Percentiles rank a stretch among this genome's conserved stretches.
phyloP scores from a whole-genome alignment of 1,140 invertebrate genomes.

The Solenopsis fugax region DNA sequence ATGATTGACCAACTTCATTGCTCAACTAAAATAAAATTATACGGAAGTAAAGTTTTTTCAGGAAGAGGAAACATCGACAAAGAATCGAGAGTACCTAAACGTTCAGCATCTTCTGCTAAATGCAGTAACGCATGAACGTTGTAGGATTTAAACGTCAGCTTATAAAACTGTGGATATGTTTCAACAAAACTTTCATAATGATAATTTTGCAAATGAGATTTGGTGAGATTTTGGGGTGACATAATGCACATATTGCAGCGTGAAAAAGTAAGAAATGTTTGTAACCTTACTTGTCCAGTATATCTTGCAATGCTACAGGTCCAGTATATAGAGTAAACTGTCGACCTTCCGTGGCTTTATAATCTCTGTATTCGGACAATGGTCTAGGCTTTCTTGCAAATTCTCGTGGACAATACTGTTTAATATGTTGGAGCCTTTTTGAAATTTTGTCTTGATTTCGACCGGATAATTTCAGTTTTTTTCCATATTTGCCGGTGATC shows the following conservation, averaged over 20 bases:
- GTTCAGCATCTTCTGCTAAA: background rate
- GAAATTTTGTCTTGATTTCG: slow-evolving; percentile 4
- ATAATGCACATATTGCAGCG: background rate
- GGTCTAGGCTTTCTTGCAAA: slow-evolving; percentile 18
- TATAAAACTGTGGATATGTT: background rate
- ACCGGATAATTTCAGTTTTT: slow-evolving; percentile 31
- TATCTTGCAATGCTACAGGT: background rate
- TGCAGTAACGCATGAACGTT: slow-evolving; percentile 1
- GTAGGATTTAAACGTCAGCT: background rate
- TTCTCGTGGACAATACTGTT: slow-evolving; percentile 1
- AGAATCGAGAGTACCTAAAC: too few relatives aligned
- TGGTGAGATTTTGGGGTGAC: background rate
- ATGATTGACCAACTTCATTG: too few relatives aligned
- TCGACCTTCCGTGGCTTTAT: slow-evolving; percentile 5
- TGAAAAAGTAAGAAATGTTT: slow-evolving; percentile 14
- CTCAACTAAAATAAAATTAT: too few relatives aligned
- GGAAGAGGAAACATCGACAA: too few relatives aligned
- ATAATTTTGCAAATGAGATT: slow-evolving; percentile 1
- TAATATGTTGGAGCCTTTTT: background rate
- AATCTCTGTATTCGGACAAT: slow-evolving; percentile 9
- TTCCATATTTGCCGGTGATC: slow-evolving; percentile 1
- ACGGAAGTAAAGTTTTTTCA: too few relatives aligned
- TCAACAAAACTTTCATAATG: background rate
- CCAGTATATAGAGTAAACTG: slow-evolving; percentile 1
- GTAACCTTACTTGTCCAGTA: slow-evolving; percentile 10